These are phyloP conservation scores for Urophycis tenuis DNA, from an alignment of 2,797 vertebrate genomes.

Conservation along the genomic window DNA sequence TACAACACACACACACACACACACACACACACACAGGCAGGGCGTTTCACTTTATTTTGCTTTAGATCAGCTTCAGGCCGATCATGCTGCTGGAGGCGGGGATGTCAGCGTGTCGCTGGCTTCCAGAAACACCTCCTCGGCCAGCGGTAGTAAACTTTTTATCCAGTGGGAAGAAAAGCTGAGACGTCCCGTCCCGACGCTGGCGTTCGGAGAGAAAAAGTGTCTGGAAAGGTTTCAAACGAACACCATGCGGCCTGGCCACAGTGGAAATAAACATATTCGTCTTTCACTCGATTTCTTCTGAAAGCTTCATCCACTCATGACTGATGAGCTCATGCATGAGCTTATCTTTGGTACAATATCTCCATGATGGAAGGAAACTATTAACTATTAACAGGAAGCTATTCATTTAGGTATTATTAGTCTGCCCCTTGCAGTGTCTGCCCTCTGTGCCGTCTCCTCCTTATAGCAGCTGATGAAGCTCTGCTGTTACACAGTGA, in stretches of 20 bases:
- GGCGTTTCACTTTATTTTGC: background rate
- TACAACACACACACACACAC: slow-evolving; percentile 52
- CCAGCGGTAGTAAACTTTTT: background rate
- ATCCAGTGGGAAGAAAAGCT: background rate
- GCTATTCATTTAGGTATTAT: no score
- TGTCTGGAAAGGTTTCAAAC: background rate
- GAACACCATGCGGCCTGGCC: background rate
- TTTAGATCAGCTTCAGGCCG: background rate
- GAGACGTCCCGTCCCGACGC: background rate
- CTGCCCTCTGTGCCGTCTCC: no score
- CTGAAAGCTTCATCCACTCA: background rate
- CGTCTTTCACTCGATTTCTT: background rate
- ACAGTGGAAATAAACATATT: background rate
- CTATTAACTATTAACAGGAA: no score
- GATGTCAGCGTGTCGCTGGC: background rate
- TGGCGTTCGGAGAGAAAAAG: background rate
- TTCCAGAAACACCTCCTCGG: background rate
- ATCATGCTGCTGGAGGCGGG: background rate
- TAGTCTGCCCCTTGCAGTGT: no score
- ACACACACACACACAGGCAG: slow-evolving; percentile 23
- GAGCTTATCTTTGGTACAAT: no score
- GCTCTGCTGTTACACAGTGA: background rate
- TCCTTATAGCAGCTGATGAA: no score
- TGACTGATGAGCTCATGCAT: no score
- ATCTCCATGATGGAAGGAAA: no score